Percentiles rank a stretch among this genome's conserved stretches.
Evolutionary conservation across 2,797 vertebrate genomes (phyloP).

Genomic region (Acipenser oxyrinchus): DNA sequence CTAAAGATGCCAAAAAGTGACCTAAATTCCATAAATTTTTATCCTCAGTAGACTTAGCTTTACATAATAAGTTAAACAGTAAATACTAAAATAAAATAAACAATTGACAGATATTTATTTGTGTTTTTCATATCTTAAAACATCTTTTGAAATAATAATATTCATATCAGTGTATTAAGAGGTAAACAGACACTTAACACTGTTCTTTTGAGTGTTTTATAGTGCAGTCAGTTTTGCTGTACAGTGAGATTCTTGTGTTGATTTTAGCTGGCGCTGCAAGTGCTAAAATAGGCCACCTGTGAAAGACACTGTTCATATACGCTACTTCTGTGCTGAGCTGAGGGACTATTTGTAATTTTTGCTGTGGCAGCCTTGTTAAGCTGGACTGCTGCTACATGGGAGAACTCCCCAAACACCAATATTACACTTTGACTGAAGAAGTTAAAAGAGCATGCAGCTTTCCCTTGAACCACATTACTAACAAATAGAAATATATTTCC

Average conservation of each 20-base stretch:
- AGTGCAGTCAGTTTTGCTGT: slow-evolving; percentile 41
- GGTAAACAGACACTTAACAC: not conserved
- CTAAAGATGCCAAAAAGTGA: too few species aligned
- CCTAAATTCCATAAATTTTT: too few species aligned
- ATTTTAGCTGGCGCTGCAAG: slow-evolving; percentile 47
- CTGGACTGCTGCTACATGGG: slow-evolving; percentile 14
- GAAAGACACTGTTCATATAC: slow-evolving; percentile 53
- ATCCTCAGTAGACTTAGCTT: too few species aligned
- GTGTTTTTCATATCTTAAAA: too few species aligned
- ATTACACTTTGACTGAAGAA: slow-evolving; percentile 7
- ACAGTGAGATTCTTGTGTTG: slow-evolving; percentile 56
- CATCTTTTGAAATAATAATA: too few species aligned
- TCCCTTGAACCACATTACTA: too few species aligned
- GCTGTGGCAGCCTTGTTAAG: slow-evolving; percentile 50
- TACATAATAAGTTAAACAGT: too few species aligned
- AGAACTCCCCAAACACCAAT: slow-evolving; percentile 16
- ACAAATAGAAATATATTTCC: too few species aligned
- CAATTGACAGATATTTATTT: too few species aligned
- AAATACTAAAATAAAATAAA: too few species aligned
- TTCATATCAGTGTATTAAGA: not conserved
- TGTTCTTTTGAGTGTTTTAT: slow-evolving; percentile 44
- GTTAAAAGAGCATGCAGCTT: too few species aligned
- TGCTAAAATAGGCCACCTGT: slow-evolving; percentile 38
- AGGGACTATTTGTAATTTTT: slow-evolving; percentile 16
- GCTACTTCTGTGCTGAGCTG: slow-evolving; percentile 12